Base-by-base conservation (phyloP, 1,140 invertebrate species). In the Chrysopa pallens region DNA sequence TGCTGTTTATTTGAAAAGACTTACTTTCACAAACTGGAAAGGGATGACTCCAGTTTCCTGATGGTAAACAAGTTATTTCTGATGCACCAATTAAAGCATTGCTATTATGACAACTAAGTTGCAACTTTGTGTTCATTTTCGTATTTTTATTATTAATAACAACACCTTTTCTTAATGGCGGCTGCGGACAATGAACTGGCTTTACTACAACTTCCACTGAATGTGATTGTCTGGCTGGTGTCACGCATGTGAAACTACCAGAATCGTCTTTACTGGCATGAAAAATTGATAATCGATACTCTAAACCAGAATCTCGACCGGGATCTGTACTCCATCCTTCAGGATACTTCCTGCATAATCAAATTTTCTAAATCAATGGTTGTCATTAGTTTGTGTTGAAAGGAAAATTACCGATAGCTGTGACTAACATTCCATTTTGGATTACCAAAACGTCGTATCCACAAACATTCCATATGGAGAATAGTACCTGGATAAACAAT, bases 381-480 rank as follows among this genome's bases (percentile, higher is more conserved):
- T 23, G 2, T 23, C 5, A 23, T 23, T 23, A 23, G 5, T 23
- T 23, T 23, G 8, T 14, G 2, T 38, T 38, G 4, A 3, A 2
- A 33, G 4, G 2, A 2, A 33, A 33, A 11, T 55, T 60, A 75
- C 72, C 73, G 73, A 50, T 69, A 72, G 46, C 70, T 63, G 50
- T 81, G 79, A 38, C 73, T 80, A 44, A 82, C 73, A 48, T 76
- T 78, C 84, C 84, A 88, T 55, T 81, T 81, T 1, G 85, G 85
- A 49, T 78, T 79, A 0, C 84, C 84, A 50, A 84, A 85, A 42
- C 82, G 69, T 43, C 83, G 66, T 57, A 84, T 82, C 80, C 83
- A 89, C 4, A 88, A 61, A 50, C 85, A 89, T 57, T 88, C 84
- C 76, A 89, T 81, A 54, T 88, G 82, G 15, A 89, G 59, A 6